These are phyloP conservation scores for Acanthurus tractus DNA, from an alignment of 2,797 vertebrate species.

Conservation along the genomic window DNA sequence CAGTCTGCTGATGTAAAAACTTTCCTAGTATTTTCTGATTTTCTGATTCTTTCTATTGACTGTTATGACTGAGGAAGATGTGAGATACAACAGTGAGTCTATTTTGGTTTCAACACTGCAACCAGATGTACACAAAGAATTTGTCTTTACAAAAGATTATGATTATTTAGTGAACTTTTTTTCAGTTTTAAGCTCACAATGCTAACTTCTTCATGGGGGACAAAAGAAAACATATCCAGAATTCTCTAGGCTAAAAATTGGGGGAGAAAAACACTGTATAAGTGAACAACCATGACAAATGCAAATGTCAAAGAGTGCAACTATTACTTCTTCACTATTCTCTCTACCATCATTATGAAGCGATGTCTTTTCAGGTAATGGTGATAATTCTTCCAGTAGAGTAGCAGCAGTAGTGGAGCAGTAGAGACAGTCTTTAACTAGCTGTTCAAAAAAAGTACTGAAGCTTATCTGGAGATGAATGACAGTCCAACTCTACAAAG, in stretches of 20 bases:
- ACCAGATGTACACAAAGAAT: neutral
- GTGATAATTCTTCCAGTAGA: neutral
- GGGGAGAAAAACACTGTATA: too few species aligned
- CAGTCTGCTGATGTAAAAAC: neutral
- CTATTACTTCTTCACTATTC: neutral
- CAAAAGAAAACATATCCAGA: too few species aligned
- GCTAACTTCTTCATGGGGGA: too few species aligned
- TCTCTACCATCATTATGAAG: neutral
- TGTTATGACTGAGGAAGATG: constrained; percentile 7
- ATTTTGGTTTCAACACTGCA: neutral
- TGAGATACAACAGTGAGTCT: neutral
- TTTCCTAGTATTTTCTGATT: neutral
- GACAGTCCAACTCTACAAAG: neutral
- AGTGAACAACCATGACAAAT: too few species aligned
- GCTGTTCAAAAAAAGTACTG: neutral
- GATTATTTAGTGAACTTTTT: too few species aligned
- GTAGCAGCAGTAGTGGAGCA: neutral
- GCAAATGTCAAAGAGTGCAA: too few species aligned
- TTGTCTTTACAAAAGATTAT: too few species aligned
- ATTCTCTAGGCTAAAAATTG: too few species aligned
- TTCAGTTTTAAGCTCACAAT: too few species aligned
- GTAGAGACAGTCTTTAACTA: neutral
- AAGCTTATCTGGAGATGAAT: neutral
- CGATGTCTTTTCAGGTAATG: neutral
- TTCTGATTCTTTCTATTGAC: constrained; percentile 17